phyloP scores from a whole-genome alignment of 2,888 invertebrate genomes.

The Gnatocerus cornutus region DNA sequence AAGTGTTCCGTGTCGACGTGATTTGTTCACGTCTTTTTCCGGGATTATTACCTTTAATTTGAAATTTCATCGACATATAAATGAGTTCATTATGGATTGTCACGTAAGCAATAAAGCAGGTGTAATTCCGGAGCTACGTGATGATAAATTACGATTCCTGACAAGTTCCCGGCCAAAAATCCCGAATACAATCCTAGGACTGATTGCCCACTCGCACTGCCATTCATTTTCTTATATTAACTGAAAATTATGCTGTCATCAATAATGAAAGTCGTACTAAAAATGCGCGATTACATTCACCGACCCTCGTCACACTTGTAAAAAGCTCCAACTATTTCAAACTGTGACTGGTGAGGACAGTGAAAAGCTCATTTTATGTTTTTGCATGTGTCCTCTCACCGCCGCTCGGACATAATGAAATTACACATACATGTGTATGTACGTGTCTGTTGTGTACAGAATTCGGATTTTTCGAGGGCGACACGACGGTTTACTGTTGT shows the following conservation, averaged over 20 bases:
- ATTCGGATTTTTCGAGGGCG: conserved; percentile 13
- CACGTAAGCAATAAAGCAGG: conserved; percentile 56
- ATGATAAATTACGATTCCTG: conserved; percentile 45
- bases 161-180: conserved; percentile 9
- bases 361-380: conserved; percentile 37
- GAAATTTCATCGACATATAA: conserved; percentile 49
- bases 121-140: conserved; percentile 38
- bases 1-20: conserved; percentile 18
- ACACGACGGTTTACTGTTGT: not conserved
- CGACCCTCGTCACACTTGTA: conserved; percentile 33
- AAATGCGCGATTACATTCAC: conserved; percentile 23
- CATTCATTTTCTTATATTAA: conserved; percentile 3
- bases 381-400: conserved; percentile 19
- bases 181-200: not conserved
- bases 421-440: conserved; percentile 26
- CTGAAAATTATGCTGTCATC: conserved; percentile 26
- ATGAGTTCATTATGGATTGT: conserved; percentile 58
- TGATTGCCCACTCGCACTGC: conserved; percentile 13
- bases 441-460: conserved; percentile 20
- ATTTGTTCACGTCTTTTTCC: conserved; percentile 26
- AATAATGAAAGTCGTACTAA: conserved; percentile 26
- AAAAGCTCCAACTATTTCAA: conserved; percentile 36
- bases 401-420: conserved; percentile 34
- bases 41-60: conserved; percentile 38
- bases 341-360: conserved; percentile 18